A percentile compares a stretch with the other conserved stretches of the same genome.
Conservation (phyloP, 2,888 invertebrate species). For the Caenorhabditis afra region DNA sequence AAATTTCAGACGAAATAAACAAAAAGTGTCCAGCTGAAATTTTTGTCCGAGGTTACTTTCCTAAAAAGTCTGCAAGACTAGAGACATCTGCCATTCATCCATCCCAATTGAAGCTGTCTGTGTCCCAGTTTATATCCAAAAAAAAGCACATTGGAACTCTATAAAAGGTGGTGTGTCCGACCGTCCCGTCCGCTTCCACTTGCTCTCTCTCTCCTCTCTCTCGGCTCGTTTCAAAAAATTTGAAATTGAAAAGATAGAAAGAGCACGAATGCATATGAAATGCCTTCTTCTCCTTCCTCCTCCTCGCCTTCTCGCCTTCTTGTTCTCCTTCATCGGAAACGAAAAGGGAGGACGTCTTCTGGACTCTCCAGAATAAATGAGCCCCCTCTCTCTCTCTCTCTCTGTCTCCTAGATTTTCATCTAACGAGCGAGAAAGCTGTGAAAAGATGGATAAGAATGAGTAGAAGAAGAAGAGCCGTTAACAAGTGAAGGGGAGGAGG, state of each 20-base stretch:
- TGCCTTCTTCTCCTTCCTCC: background rate
- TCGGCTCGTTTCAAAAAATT: background rate
- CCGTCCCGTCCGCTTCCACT: background rate
- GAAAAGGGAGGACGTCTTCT: background rate
- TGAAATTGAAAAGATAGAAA: slow-evolving; percentile 9
- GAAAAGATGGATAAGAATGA: too few relatives aligned
- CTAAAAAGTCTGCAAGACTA: too few relatives aligned
- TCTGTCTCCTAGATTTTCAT: slow-evolving; percentile 6
- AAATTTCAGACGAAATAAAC: too few relatives aligned
- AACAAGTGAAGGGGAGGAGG: background rate
- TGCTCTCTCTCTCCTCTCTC: slow-evolving; percentile 12
- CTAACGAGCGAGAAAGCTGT: slow-evolving; percentile 3
- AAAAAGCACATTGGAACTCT: slow-evolving; percentile 12
- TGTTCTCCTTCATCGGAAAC: background rate
- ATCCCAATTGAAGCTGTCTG: background rate
- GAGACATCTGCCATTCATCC: too few relatives aligned
- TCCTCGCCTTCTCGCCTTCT: too few relatives aligned
- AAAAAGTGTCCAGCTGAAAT: too few relatives aligned
- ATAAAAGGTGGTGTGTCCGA: slow-evolving; percentile 12
- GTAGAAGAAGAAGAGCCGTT: background rate
- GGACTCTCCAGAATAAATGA: background rate
- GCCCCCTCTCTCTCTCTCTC: too few relatives aligned
- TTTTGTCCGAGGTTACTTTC: too few relatives aligned
- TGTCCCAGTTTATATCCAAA: background rate
- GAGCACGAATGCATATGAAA: slow-evolving; percentile 18